Evolutionary conservation across 37 sponge, comb jelly and placozoan species (phyloP).

Genomic region (Amphimedon queenslandica): DNA sequence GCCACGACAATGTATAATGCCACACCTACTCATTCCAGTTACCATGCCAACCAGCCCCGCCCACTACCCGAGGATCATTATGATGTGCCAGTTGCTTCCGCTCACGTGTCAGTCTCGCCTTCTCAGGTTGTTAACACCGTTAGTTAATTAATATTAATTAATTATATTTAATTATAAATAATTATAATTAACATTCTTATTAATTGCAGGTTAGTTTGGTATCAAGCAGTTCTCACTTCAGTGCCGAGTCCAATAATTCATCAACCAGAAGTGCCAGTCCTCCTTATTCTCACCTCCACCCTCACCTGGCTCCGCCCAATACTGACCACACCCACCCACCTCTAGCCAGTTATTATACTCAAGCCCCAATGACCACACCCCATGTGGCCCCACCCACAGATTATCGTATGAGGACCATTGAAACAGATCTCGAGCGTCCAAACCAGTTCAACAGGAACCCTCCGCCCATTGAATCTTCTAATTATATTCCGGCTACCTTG

Average conservation of each 20-base stretch:
- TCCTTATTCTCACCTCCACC: not conserved
- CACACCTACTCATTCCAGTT: not conserved
- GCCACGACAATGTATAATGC: not conserved
- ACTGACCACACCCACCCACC: not conserved
- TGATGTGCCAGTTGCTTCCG: not conserved
- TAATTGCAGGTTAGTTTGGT: not conserved
- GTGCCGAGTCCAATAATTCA: not conserved
- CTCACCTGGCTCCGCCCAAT: not conserved
- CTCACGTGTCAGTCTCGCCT: not conserved
- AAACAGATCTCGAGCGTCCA: not conserved
- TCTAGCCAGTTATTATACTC: not conserved
- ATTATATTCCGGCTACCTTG: not conserved
- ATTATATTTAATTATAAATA: too few relatives aligned
- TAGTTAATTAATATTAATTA: too few relatives aligned
- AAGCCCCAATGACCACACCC: not conserved
- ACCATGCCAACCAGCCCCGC: not conserved
- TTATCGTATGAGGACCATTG: not conserved
- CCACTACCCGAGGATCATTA: not conserved
- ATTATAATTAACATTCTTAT: too few relatives aligned
- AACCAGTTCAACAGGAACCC: not conserved
- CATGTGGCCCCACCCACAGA: not conserved
- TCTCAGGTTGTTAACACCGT: too few relatives aligned
- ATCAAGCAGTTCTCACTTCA: not conserved
- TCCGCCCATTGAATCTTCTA: not conserved
- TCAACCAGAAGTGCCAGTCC: not conserved